Evolutionary conservation across 2,888 invertebrate species (phyloP).

Genomic region (Ditula angustiorana): DNA sequence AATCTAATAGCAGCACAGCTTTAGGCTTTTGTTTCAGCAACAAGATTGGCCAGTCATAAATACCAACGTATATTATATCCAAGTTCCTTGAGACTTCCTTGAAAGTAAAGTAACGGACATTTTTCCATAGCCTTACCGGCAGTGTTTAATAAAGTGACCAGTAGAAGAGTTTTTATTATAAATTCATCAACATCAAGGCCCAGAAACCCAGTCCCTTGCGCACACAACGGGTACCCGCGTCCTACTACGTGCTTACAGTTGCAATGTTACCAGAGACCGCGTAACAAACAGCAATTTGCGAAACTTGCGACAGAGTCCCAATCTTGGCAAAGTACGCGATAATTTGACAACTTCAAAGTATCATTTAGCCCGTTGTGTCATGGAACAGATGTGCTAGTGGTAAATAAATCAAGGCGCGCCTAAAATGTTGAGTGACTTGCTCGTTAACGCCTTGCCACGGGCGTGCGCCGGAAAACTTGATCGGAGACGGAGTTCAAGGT

Average conservation of each 20-base stretch:
- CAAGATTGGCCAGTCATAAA: too few relatives aligned
- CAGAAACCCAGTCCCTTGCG: neutral
- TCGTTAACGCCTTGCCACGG: constrained; percentile 65
- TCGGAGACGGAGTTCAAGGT: constrained; percentile 42
- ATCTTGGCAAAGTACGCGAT: constrained; percentile 65
- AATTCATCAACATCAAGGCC: neutral
- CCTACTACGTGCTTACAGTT: constrained; percentile 7
- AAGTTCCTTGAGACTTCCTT: too few relatives aligned
- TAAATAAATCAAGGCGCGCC: constrained; percentile 71
- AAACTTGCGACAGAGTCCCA: constrained; percentile 53
- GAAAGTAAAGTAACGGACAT: too few relatives aligned
- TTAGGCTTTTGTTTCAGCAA: too few relatives aligned
- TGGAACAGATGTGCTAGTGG: constrained; percentile 74
- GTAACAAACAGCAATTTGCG: constrained; percentile 50
- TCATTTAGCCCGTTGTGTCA: constrained; percentile 71
- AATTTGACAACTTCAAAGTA: constrained; percentile 81
- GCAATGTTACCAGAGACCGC: constrained; percentile 34
- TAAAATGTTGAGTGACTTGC: constrained; percentile 71
- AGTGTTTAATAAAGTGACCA: neutral
- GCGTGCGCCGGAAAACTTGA: constrained; percentile 54
- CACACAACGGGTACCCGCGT: neutral
- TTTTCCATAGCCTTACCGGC: too few relatives aligned
- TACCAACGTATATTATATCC: too few relatives aligned
- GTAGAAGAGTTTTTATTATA: neutral
- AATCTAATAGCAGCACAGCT: neutral